A percentile compares a stretch with the other conserved stretches of the same genome.
Evolutionary conservation across 2,888 invertebrate genomes (phyloP).

Genomic region (Chloroclysta siterata): DNA sequence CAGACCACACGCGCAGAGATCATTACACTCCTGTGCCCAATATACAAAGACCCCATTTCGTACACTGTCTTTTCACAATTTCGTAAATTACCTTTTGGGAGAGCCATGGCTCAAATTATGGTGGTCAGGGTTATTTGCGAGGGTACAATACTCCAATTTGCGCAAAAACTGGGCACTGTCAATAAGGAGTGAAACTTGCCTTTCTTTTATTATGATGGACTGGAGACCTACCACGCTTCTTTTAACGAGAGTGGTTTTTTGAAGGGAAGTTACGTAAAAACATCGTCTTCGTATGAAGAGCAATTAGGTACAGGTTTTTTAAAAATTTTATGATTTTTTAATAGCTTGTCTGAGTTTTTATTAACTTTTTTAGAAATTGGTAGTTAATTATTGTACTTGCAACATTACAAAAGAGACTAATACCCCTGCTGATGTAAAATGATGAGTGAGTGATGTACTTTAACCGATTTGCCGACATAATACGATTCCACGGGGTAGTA

Average conservation of each 20-base stretch:
- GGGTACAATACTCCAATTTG: slow-evolving; percentile 66
- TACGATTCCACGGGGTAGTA: slow-evolving; percentile 73
- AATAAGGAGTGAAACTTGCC: slow-evolving; percentile 59
- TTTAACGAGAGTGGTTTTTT: slow-evolving; percentile 40
- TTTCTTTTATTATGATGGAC: slow-evolving; percentile 53
- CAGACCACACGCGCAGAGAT: slow-evolving; percentile 70
- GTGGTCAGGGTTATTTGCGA: slow-evolving; percentile 58
- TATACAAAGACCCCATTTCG: slow-evolving; percentile 50
- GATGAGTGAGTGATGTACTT: slow-evolving; percentile 53
- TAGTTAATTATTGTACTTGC: background rate
- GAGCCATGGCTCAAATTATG: slow-evolving; percentile 49
- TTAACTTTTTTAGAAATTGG: background rate
- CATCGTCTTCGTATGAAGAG: background rate
- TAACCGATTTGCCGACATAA: slow-evolving; percentile 73
- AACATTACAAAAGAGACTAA: background rate
- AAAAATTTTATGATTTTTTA: slow-evolving; percentile 5
- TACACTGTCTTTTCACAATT: slow-evolving; percentile 50
- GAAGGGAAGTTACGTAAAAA: slow-evolving; percentile 40
- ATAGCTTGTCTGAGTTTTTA: background rate
- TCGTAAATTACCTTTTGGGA: slow-evolving; percentile 46
- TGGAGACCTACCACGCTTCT: slow-evolving; percentile 52
- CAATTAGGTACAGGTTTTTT: background rate
- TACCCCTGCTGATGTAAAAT: too few relatives aligned
- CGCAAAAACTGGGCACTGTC: slow-evolving; percentile 55
- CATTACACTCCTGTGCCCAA: slow-evolving; percentile 58